Evolutionary conservation across 1,140 invertebrate species (phyloP).

Genomic region (Aphelenchoides besseyi): DNA sequence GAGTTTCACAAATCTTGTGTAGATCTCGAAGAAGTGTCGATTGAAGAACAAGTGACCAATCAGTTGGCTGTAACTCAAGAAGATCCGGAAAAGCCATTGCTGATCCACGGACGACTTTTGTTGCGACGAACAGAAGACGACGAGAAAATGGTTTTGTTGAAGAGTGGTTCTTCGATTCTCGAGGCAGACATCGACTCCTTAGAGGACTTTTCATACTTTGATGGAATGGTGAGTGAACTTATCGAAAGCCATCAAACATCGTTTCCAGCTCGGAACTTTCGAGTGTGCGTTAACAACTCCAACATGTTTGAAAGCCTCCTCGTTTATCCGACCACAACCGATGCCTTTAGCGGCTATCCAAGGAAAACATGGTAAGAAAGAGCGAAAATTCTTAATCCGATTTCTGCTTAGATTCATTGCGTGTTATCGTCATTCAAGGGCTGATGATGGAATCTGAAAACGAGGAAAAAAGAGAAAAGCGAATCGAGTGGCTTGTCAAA

Average conservation of each 20-base stretch:
- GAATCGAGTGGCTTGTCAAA: background rate
- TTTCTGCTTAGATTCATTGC: background rate
- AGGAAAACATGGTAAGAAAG: background rate
- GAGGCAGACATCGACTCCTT: background rate
- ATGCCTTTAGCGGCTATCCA: background rate
- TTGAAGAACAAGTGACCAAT: background rate
- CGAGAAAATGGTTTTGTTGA: background rate
- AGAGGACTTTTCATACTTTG: background rate
- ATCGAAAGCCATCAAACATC: background rate
- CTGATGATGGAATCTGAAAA: background rate
- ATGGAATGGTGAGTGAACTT: slow-evolving; percentile 10
- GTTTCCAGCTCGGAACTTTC: background rate
- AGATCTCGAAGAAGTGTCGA: background rate
- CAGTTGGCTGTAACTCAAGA: background rate
- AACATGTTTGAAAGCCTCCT: background rate
- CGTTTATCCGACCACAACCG: background rate
- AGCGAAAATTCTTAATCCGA: background rate
- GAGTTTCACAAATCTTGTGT: background rate
- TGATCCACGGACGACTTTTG: background rate
- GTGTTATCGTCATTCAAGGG: background rate
- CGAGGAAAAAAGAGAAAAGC: background rate
- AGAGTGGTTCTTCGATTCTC: background rate
- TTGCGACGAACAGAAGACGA: background rate
- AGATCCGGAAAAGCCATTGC: background rate
- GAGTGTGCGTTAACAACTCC: background rate